Evolutionary conservation across 2,113 vertebrate species (phyloP), one percentile per base, ranked within the genome.

Genomic region (Pionites leucogaster): DNA sequence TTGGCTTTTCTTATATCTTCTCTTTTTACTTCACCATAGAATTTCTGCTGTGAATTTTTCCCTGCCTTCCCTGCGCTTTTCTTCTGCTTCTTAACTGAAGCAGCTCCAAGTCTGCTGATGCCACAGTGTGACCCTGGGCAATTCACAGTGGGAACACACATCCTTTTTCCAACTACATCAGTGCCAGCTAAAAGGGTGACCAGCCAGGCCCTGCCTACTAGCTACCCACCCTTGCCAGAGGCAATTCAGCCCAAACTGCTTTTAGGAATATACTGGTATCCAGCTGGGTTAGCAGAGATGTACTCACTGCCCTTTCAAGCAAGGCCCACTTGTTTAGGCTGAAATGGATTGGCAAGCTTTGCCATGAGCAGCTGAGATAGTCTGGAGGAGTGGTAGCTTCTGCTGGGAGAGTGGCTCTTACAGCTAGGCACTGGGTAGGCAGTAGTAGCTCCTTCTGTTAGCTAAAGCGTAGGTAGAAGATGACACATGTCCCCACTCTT

Each of bases 71-170:
- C 44, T 2, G 0, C 71, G 55, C 72, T 93, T 88, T 62, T 92
- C 52, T 89, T 93, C 74, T 85, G 62, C 39, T 86, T 92, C 67
- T 90, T 92, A 78, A 68, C 79, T 53, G 82, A 86, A 88, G 65
- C 27, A 78, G 23, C 22, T 62, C 2, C 55, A 50, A 68, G 47
- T 65, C 52, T 88, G 64, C 76, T 86, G 78, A 76, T 0, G 7
- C 77, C 55, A 15, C 65, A 46, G 33, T 19, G 57, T 86, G 65
- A 90, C 60, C 80, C 55, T 81, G 76, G 64, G 86, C 82, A 82
- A 88, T 44, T 57, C 55, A 29, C 11, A 7, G 28, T 33, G 76
- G 78, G 88, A 81, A 27, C 46, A 17, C 9, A 3, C 50, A 53
- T 81, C 72, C 8, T 67, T 90, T 49, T 62, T 29, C n/a, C 80